These are phyloP conservation scores for Saccostrea glomerata DNA, from an alignment of 1,140 invertebrate species.

Conservation along the genomic window DNA sequence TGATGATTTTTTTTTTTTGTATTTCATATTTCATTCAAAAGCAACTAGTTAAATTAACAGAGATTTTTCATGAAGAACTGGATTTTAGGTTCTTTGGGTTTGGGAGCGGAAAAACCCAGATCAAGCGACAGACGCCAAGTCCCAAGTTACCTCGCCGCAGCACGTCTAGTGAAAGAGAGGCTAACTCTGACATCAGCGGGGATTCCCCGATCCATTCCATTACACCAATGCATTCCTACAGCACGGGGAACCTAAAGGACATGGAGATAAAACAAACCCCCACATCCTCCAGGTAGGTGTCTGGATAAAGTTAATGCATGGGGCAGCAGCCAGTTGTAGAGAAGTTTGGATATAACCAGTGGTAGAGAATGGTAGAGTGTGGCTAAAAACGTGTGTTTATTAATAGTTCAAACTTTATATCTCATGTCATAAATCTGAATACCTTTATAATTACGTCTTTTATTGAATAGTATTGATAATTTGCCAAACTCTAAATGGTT, in stretches of 20 bases:
- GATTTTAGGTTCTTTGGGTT: slow-evolving; percentile 91
- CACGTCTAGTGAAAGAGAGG: slow-evolving; percentile 70
- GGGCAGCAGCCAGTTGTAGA: not conserved
- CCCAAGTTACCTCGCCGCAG: slow-evolving; percentile 74
- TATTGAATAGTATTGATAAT: too few relatives aligned
- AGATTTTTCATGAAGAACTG: not conserved
- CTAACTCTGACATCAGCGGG: slow-evolving; percentile 56
- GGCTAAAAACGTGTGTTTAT: too few relatives aligned
- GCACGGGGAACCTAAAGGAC: slow-evolving; percentile 88
- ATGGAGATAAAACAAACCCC: slow-evolving; percentile 67
- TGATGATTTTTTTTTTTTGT: too few relatives aligned
- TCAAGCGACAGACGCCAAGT: slow-evolving; percentile 81
- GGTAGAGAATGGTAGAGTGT: not conserved
- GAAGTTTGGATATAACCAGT: not conserved
- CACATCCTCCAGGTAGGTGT: slow-evolving; percentile 18
- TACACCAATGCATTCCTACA: slow-evolving; percentile 79
- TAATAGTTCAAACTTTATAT: too few relatives aligned
- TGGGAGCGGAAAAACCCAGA: slow-evolving; percentile 93
- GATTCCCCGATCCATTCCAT: slow-evolving; percentile 66
- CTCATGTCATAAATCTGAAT: too few relatives aligned
- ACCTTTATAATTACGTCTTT: too few relatives aligned
- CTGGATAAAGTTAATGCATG: not conserved
- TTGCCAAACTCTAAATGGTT: too few relatives aligned
- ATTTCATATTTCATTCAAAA: too few relatives aligned
- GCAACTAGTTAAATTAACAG: too few relatives aligned